Evolutionary conservation across 2,888 invertebrate genomes (phyloP).

Genomic region (Torymus tubicola): DNA sequence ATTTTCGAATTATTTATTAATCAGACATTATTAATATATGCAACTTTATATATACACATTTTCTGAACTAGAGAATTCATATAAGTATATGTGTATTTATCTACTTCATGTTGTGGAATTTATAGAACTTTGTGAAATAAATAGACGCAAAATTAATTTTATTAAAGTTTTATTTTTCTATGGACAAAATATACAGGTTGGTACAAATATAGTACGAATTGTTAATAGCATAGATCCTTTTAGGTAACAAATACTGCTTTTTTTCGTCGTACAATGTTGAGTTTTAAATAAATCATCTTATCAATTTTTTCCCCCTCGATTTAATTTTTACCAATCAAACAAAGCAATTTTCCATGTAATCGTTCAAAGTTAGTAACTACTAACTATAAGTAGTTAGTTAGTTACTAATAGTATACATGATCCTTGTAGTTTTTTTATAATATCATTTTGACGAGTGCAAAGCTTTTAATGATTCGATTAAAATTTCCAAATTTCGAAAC

Average conservation of each 20-base stretch:
- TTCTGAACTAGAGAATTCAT: no score
- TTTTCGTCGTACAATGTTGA: slow-evolving; percentile 31
- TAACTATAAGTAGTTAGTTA: no score
- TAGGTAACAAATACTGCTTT: slow-evolving; percentile 53
- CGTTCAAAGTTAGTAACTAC: not conserved
- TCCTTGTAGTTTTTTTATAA: not conserved
- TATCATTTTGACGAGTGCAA: not conserved
- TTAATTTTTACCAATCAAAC: not conserved
- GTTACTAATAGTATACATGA: not conserved
- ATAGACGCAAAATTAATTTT: slow-evolving; percentile 20
- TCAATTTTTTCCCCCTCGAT: not conserved
- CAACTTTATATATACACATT: no score
- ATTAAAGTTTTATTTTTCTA: slow-evolving; percentile 54
- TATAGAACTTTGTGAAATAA: not conserved
- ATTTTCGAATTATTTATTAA: no score
- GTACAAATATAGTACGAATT: slow-evolving; percentile 56
- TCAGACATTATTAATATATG: no score
- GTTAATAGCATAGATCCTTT: slow-evolving; percentile 45
- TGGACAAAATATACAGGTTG: slow-evolving; percentile 57
- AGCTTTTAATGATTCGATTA: slow-evolving; percentile 1
- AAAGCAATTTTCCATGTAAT: slow-evolving; percentile 1
- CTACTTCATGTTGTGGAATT: not conserved
- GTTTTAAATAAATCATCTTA: slow-evolving; percentile 27
- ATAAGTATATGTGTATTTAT: no score
- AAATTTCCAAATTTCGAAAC: not conserved